Evolutionary conservation across 2,113 vertebrate genomes (phyloP), one percentile per base, ranked within the genome.

Genomic region (Apeltes quadracus): DNA sequence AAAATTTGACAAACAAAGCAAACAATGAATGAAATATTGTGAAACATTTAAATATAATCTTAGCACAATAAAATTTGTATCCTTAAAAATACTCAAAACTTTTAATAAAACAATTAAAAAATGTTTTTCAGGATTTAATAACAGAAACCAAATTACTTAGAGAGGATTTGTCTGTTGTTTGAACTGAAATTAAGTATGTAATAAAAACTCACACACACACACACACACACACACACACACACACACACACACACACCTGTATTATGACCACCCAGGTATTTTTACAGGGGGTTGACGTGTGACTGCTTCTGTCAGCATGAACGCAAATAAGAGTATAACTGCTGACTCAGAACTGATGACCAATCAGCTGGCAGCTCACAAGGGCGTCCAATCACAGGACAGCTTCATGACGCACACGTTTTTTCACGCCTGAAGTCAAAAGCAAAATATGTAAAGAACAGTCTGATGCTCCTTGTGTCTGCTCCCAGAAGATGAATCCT

Each of bases 251-350:
- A 59, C 63, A 46, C 44, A 55, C 32, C 13, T 3, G 55, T 16
- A 50, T 76, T 51, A 75, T 51, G 43, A 53, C 11, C 2, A 7
- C 25, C 25, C 16, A 72, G 65, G 85, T 59, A 88, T 89, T 83
- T 90, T 87, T 88, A 90, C 62, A 63, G 78, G 65, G 0, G 48
- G 12, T 18, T 56, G 25, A 44, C 32, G 63, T 56, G 53, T 44
- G 2, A 36, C 32, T 12, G 27, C 59, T 61, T 15, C 54, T 6
- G 22, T 87, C 79, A 67, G 67, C 69, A 69, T 13, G 34, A 63
- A 57, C 15, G 18, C 14, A 16, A 8, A 54, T 7, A 50, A 68
- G 25, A n/a, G 39, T 25, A 69, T 9, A 63, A 14, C 34, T 18
- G 57, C 1, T 53, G 36, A 79, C 64, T 34, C 11, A 22, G 56